Evolutionary conservation across 2,113 vertebrate genomes (phyloP).

Genomic region (Pomatostomus ruficeps): DNA sequence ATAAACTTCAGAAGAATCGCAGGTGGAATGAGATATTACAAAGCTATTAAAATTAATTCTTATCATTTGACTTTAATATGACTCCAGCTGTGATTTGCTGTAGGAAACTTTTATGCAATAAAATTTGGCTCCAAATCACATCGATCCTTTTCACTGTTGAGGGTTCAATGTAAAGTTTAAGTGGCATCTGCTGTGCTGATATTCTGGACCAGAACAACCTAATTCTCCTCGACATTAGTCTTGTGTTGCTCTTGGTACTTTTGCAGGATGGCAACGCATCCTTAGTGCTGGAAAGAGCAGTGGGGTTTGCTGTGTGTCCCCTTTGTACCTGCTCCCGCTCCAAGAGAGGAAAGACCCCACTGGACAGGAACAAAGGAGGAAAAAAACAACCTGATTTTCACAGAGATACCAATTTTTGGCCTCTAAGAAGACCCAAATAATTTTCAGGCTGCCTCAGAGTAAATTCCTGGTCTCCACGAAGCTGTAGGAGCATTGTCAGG

Average conservation of each 20-base stretch:
- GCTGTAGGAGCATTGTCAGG: background rate
- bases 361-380: background rate
- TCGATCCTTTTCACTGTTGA: fast-evolving
- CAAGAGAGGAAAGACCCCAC: fast-evolving
- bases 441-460: background rate
- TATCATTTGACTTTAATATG: background rate
- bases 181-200: background rate
- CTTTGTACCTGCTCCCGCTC: background rate
- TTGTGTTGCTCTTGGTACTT: background rate
- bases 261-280: background rate
- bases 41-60: background rate
- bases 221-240: background rate
- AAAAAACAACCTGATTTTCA: background rate
- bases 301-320: background rate
- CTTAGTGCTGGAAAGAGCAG: background rate
- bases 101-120: background rate
- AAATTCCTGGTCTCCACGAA: background rate
- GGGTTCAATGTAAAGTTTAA: background rate
- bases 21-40: background rate
- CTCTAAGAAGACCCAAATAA: background rate
- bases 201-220: background rate
- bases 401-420: background rate
- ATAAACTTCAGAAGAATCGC: background rate
- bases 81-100: background rate
- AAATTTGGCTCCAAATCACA: background rate